Conservation (phyloP, 2,797 vertebrate genomes). For the Galago senegalensis region DNA sequence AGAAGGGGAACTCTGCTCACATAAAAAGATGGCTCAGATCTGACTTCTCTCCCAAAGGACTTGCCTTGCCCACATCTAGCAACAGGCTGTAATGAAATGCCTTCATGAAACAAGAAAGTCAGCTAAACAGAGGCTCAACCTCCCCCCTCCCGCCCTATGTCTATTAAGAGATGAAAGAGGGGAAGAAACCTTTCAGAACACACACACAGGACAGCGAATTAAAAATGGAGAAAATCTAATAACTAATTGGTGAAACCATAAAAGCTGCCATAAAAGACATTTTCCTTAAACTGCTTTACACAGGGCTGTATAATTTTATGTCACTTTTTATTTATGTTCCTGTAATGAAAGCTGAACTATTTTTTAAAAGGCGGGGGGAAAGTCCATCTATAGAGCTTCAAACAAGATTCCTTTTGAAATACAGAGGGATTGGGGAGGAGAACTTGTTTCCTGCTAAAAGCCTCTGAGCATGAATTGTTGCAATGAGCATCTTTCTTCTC, state of each 20-base stretch:
- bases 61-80: slow-evolving; percentile 59
- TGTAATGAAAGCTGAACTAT: slow-evolving; percentile 70
- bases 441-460: slow-evolving; percentile 25
- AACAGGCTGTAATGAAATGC: slow-evolving; percentile 67
- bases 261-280: slow-evolving; percentile 85
- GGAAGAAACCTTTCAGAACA: slow-evolving; percentile 49
- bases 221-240: slow-evolving; percentile 84
- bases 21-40: neutral
- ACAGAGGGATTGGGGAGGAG: neutral
- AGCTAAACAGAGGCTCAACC: neutral
- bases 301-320: slow-evolving; percentile 85
- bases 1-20: neutral
- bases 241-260: slow-evolving; percentile 84
- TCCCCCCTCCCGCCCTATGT: neutral
- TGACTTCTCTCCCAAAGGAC: neutral
- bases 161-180: slow-evolving; percentile 58
- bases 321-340: slow-evolving; percentile 87
- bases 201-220: slow-evolving; percentile 59
- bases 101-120: slow-evolving; percentile 55
- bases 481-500: slow-evolving; percentile 7
- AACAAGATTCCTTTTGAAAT: slow-evolving; percentile 65
- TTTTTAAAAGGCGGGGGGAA: neutral
- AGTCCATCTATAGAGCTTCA: slow-evolving; percentile 24
- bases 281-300: slow-evolving; percentile 84
- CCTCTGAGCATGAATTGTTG: slow-evolving; percentile 37